Evolutionary conservation across 2,888 invertebrate genomes (phyloP), one percentile per base, ranked within the genome.

Genomic region (Ceraclea dissimilis): DNA sequence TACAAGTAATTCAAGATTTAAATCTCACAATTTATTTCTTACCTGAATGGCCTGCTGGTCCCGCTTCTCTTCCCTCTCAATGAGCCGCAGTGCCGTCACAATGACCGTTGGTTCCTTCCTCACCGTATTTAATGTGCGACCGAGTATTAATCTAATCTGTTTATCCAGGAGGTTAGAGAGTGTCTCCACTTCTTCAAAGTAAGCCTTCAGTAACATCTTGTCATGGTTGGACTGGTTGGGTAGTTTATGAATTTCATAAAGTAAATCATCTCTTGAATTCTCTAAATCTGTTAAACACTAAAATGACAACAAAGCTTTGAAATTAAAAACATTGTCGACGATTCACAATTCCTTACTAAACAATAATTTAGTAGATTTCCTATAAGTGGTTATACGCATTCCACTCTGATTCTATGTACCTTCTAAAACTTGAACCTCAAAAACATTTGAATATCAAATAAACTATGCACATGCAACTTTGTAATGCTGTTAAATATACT

Each of bases 61-160:
- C 31, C 92, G 87, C 72, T 91, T 92, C 68, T 99, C 97, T 71
- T 99, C 99, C 54, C 98, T 79, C 71, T 99, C 98, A 65, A 99
- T 93, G 54, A 99, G 96, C 63, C 99, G 80, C 34, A 99, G 71
- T 0, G 93, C 96, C 6, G 97, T 97, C 0, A 99, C 99, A 64
- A 99, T 92, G 8, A 94, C 87, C 0, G 93, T 93, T 0, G 94
- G 94, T 67, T 95, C 93, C 69, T 95, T 93, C 19, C 96, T 80
- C 0, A 97, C 95, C 1, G 94, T 95, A 67, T 95, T 94, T 49
- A 99, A 74, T 1, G 96, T 93, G 58, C 97, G 80, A 58, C 90
- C 89, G 52, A 98, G 71, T 60, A 96, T 90, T 48, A 97, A 78
- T 69, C 90, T 88, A 48, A 99, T 81, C 69, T 97, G 96, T 67